A percentile compares a stretch with the other conserved stretches of the same genome.
phyloP scores from a whole-genome alignment of 2,888 invertebrate genomes.

The Caenorhabditis angaria region DNA sequence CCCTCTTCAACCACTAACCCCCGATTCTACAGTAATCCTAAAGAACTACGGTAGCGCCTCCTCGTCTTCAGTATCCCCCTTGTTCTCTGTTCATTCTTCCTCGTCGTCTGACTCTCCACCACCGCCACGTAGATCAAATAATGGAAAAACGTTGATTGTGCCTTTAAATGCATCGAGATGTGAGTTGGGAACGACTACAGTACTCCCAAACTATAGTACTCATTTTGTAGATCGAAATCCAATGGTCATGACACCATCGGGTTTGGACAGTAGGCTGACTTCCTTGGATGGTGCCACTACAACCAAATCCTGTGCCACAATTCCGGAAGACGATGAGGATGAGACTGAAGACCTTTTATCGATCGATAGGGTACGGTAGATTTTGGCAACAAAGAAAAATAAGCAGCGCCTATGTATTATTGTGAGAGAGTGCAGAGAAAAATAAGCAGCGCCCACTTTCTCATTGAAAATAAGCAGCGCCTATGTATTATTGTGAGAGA shows the following conservation, averaged over 20 bases:
- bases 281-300: conserved; percentile 64
- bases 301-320: conserved; percentile 68
- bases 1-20: conserved; percentile 62
- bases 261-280: conserved; percentile 67
- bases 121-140: conserved; percentile 43
- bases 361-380: conserved; percentile 57
- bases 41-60: conserved; percentile 35
- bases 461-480: too few relatives aligned
- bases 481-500: too few relatives aligned
- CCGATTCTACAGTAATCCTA: neutral
- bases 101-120: conserved; percentile 48
- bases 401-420: too few relatives aligned
- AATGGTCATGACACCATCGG: conserved; percentile 54
- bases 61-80: conserved; percentile 28
- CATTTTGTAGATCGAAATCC: conserved; percentile 49
- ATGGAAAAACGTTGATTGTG: conserved; percentile 62
- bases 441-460: too few relatives aligned
- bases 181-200: conserved; percentile 17
- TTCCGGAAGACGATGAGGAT: conserved; percentile 66
- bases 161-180: conserved; percentile 59
- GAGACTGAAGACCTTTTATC: conserved; percentile 63
- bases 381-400: too few relatives aligned
- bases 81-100: conserved; percentile 28
- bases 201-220: neutral
- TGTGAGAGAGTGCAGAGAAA: too few relatives aligned